Evolutionary conservation across 2,888 invertebrate genomes (phyloP).

Genomic region (Barypeithes pellucidus): DNA sequence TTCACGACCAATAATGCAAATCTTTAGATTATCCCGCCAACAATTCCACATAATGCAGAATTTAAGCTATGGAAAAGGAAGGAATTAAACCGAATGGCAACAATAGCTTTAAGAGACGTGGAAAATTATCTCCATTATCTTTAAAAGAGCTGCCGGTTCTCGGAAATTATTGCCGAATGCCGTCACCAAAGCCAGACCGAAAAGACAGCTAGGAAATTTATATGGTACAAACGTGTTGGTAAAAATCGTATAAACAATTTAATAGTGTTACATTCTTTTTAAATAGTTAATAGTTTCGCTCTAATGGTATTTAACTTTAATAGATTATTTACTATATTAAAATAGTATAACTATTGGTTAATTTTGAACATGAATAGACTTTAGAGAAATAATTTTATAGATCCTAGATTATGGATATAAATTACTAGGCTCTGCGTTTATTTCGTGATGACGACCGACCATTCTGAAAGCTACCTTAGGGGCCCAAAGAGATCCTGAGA

Average conservation of each 20-base stretch:
- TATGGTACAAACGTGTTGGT: constrained; percentile 24
- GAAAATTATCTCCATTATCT: constrained; percentile 44
- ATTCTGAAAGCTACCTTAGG: too few species aligned
- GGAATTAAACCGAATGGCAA: constrained; percentile 23
- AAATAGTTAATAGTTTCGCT: not conserved
- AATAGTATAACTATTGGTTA: too few species aligned
- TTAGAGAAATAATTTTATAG: too few species aligned
- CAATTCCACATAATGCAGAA: not conserved
- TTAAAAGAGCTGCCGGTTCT: constrained; percentile 34
- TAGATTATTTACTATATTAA: not conserved
- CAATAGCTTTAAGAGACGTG: constrained; percentile 32
- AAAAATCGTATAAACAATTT: constrained; percentile 35
- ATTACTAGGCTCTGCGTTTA: too few species aligned
- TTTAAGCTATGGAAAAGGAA: constrained; percentile 3
- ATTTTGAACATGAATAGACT: too few species aligned
- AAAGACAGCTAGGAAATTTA: constrained; percentile 30
- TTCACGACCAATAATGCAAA: not conserved
- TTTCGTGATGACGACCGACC: too few species aligned
- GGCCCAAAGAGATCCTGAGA: too few species aligned
- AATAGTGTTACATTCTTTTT: constrained; percentile 19
- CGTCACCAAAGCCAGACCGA: constrained; percentile 24
- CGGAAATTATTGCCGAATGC: constrained; percentile 34
- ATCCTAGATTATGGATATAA: too few species aligned
- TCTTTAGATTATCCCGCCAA: not conserved
- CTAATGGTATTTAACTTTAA: not conserved